Evolutionary conservation across 2,113 vertebrate genomes (phyloP).

Genomic region (Carlito syrichta): DNA sequence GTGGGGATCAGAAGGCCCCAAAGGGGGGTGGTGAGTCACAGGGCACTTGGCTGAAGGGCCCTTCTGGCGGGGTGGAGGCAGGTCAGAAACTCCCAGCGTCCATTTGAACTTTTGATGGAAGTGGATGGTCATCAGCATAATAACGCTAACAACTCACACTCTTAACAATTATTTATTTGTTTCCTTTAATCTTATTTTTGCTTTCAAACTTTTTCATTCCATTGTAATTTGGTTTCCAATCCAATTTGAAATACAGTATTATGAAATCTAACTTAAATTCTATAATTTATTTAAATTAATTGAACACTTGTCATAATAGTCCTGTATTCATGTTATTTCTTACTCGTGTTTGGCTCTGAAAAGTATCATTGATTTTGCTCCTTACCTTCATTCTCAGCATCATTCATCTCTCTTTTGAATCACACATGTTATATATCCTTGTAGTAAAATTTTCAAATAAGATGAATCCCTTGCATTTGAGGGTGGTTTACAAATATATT

Average conservation of each 20-base stretch:
- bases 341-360: neutral
- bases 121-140: neutral
- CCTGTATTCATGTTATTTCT: neutral
- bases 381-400: neutral
- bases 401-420: neutral
- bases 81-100: neutral
- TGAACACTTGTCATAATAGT: neutral
- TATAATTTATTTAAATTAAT: constrained; percentile 3
- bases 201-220: neutral
- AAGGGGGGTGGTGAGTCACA: constrained; percentile 39
- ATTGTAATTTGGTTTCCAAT: constrained; percentile 3
- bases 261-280: neutral
- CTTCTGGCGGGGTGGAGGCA: neutral
- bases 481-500: neutral
- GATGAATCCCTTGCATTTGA: neutral
- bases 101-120: neutral
- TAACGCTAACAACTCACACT: neutral
- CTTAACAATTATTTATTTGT: neutral
- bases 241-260: neutral
- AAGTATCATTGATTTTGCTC: neutral
- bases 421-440: neutral
- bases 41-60: neutral
- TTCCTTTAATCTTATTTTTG: neutral
- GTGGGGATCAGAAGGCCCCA: constrained; percentile 38
- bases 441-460: neutral